Evolutionary conservation across 37 sponge, comb jelly and placozoan genomes (phyloP).

Genomic region (Diacarnus erythraeanus): DNA sequence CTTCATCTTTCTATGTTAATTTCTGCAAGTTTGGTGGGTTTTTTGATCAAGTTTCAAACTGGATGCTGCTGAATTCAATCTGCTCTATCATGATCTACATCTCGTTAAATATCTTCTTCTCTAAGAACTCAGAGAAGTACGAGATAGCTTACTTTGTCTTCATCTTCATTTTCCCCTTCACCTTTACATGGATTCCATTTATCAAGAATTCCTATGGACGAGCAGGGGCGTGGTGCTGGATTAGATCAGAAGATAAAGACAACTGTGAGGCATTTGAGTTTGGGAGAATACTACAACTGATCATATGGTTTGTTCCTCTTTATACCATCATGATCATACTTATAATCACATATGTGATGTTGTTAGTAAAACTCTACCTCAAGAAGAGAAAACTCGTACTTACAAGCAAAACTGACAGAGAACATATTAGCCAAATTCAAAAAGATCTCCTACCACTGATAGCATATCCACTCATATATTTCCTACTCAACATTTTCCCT

Average conservation of each 20-base stretch:
- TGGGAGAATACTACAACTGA: conserved; percentile 36
- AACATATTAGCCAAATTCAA: neutral
- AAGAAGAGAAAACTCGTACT: neutral
- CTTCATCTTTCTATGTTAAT: neutral
- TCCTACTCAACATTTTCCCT: conserved; percentile 44
- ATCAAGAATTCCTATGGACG: conserved; percentile 46
- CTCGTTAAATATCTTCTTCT: conserved; percentile 13
- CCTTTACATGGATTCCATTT: conserved; percentile 63
- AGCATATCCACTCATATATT: conserved; percentile 41
- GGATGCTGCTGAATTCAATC: conserved; percentile 26
- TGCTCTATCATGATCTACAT: conserved; percentile 31
- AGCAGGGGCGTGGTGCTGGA: conserved; percentile 82
- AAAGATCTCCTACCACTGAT: conserved; percentile 10
- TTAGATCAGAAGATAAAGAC: conserved; percentile 26
- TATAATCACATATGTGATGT: conserved; percentile 16
- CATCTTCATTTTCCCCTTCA: conserved; percentile 42
- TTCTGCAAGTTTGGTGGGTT: conserved; percentile 39
- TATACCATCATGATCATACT: conserved; percentile 27
- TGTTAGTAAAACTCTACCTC: neutral
- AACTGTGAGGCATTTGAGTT: neutral
- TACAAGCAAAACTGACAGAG: neutral
- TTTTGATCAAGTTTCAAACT: conserved; percentile 5
- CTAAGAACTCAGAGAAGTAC: neutral
- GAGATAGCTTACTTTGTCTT: conserved; percentile 15
- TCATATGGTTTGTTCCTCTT: conserved; percentile 54